phyloP scores from a whole-genome alignment of 2,113 vertebrate species.

The Elaphurus davidianus region DNA sequence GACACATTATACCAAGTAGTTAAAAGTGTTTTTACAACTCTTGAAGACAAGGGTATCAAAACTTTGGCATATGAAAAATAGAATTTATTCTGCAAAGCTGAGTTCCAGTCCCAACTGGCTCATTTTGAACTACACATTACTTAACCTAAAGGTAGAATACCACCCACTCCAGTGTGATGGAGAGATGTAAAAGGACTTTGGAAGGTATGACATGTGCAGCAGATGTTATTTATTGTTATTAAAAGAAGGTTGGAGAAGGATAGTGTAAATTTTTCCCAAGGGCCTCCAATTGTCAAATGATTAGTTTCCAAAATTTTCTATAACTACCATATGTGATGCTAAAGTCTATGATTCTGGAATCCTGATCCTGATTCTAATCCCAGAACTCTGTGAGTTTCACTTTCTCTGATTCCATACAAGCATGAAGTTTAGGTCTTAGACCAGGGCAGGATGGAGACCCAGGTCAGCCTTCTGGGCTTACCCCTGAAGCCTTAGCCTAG shows the following conservation, averaged over 20 bases:
- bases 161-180: background rate
- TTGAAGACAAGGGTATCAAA: background rate
- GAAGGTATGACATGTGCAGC: background rate
- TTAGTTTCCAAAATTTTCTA: conserved; percentile 7
- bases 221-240: conserved; percentile 13
- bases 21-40: background rate
- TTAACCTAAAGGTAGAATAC: background rate
- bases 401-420: background rate
- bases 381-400: background rate
- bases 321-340: background rate
- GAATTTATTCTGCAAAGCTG: background rate
- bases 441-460: background rate
- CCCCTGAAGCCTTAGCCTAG: background rate
- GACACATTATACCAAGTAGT: background rate
- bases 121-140: background rate
- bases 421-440: background rate
- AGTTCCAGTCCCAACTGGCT: background rate
- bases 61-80: background rate
- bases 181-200: background rate
- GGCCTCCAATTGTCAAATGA: background rate
- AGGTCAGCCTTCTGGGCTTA: background rate
- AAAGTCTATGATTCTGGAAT: background rate
- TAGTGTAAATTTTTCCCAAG: background rate
- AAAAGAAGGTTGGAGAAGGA: background rate
- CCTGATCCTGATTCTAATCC: background rate